Base-by-base conservation (phyloP, 1,140 invertebrate genomes). In the Euura saliciscinereae region DNA sequence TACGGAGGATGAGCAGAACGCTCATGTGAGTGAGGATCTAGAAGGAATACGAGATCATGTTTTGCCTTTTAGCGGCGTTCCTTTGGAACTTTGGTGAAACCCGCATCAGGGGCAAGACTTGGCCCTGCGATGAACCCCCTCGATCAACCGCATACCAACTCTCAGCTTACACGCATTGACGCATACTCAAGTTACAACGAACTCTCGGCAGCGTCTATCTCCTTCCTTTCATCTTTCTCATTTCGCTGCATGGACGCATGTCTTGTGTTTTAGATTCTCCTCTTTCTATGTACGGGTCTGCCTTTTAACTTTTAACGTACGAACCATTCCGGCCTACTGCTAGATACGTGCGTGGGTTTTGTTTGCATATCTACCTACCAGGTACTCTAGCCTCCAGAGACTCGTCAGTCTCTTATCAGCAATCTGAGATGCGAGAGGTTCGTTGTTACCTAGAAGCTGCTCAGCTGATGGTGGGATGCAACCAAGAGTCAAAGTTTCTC, bases 91-190 rank as follows among this genome's bases (percentile, higher is more conserved):
- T 74, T 79, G 68, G 71, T 70, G 77, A 71, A 70, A 73, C 42
- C 72, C 74, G 70, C 71, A 76, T 77, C 78, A 46, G 72, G 8
- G 51, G 13, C 51, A n/a, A 59, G 51, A 79, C 77, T 78, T 85
- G 84, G 83, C 84, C 84, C 66, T 44, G 78, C 82, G 84, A 86
- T 85, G 84, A 86, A 86, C 84, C 76, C 80, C 76, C 83, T 83
- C 83, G 84, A 85, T 85, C 84, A 82, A 86, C 84, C 82, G 79
- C 79, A 77, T 74, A 66, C 28, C 28, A 28, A 28, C 28, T 28
- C 28, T 28, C 28, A 0, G 28, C 28, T 28, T 28, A 28, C 28
- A 28, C 28, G 28, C 79, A 59, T n/a, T 59, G 51, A n/a, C 51
- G 5, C 51, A 11, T 11, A 59, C 51, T 59, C 13, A 59, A 59